A percentile compares a stretch with the other conserved stretches of the same genome.
Evolutionary conservation across 2,888 invertebrate species (phyloP).

Genomic region (Agrotis exclamationis): DNA sequence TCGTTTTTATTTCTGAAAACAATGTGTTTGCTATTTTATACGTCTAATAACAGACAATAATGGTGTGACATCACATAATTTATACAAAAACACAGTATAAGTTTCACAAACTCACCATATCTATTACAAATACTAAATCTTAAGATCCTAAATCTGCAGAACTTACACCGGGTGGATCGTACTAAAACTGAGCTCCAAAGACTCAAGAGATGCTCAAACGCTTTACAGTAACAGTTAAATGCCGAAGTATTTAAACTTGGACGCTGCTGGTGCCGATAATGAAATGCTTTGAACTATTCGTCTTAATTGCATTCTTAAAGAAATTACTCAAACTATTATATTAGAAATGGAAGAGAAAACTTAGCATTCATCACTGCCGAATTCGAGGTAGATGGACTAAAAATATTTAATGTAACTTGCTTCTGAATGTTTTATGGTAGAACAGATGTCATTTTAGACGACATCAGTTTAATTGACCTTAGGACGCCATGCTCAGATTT

Average conservation of each 20-base stretch:
- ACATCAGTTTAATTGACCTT: too few species aligned
- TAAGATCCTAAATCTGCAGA: constrained; percentile 32
- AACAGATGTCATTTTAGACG: too few species aligned
- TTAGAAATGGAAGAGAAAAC: neutral
- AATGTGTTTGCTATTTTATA: too few species aligned
- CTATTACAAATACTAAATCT: constrained; percentile 22
- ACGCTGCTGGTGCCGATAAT: constrained; percentile 37
- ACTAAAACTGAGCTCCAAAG: constrained; percentile 46
- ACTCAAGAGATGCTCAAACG: constrained; percentile 29
- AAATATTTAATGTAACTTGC: too few species aligned
- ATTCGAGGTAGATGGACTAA: too few species aligned
- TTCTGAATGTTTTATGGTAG: too few species aligned
- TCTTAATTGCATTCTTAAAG: constrained; percentile 40
- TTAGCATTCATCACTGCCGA: neutral
- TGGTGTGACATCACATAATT: too few species aligned
- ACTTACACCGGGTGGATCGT: constrained; percentile 37
- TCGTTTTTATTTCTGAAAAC: too few species aligned
- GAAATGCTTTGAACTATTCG: constrained; percentile 42
- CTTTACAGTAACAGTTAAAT: constrained; percentile 50
- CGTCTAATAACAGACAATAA: too few species aligned
- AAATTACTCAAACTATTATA: constrained; percentile 8
- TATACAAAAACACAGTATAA: neutral
- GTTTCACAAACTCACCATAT: neutral
- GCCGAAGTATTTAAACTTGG: constrained; percentile 49
- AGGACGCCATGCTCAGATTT: too few species aligned